phyloP scores from a whole-genome alignment of 2,113 vertebrate genomes.

The Equus quagga region DNA sequence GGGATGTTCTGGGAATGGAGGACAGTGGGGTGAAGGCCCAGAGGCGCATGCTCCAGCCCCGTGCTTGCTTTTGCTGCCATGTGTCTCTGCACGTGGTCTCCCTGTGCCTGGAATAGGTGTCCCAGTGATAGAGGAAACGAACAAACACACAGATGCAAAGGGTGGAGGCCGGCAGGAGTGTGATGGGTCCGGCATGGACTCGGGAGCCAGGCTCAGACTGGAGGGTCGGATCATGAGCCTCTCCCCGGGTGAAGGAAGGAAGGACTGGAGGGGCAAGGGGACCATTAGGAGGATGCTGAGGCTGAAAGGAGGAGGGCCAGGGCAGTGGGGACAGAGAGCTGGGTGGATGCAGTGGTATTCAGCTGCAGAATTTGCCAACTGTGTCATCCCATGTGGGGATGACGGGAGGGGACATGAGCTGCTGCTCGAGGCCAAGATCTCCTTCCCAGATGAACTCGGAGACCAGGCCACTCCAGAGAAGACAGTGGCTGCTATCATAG shows the following conservation, averaged over 20 bases:
- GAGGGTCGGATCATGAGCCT: neutral
- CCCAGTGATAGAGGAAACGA: neutral
- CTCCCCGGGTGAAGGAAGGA: neutral
- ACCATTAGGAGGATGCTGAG: too few species aligned
- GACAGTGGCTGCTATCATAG: accelerated
- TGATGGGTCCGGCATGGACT: neutral
- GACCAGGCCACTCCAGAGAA: neutral
- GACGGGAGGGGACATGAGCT: neutral
- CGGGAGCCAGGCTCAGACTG: neutral
- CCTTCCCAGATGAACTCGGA: neutral
- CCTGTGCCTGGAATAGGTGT: neutral
- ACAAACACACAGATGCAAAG: neutral
- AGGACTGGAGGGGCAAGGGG: accelerated
- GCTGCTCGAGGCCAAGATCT: neutral
- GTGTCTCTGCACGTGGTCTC: neutral
- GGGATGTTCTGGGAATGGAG: too few species aligned
- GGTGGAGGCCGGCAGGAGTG: neutral
- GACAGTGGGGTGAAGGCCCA: neutral
- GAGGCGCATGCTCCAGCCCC: neutral
- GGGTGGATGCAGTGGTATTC: accelerated
- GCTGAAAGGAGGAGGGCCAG: neutral
- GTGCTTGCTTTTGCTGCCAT: accelerated
- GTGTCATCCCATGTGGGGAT: accelerated
- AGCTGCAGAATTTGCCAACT: neutral
- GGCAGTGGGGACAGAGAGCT: neutral